Conservation (phyloP, 2,888 invertebrate genomes). For the Oligia fasciuncula region DNA sequence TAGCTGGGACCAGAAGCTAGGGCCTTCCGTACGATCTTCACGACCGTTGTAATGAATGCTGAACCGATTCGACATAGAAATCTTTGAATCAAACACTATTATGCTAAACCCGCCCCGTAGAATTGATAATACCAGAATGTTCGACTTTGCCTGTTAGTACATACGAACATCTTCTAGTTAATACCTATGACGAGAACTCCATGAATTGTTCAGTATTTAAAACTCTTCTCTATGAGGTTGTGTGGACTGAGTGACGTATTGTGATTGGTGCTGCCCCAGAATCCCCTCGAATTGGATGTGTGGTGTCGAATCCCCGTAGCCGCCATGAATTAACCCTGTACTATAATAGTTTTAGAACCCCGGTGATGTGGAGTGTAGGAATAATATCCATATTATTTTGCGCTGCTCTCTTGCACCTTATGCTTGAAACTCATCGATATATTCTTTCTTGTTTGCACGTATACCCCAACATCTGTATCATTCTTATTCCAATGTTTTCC, state of each 20-base stretch:
- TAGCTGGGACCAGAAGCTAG: conserved; percentile 30
- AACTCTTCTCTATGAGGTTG: conserved; percentile 83
- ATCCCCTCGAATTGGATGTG: conserved; percentile 84
- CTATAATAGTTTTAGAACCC: conserved; percentile 77
- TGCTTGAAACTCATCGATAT: conserved; percentile 78
- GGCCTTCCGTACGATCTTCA: conserved; percentile 39
- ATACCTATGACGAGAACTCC: conserved; percentile 35
- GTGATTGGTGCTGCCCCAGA: conserved; percentile 90
- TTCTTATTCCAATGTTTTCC: conserved; percentile 68
- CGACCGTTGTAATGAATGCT: conserved; percentile 37
- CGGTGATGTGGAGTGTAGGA: conserved; percentile 79
- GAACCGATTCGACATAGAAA: conserved; percentile 36
- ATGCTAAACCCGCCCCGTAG: conserved; percentile 55
- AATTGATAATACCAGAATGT: conserved; percentile 51
- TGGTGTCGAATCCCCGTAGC: conserved; percentile 84
- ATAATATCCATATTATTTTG: conserved; percentile 78
- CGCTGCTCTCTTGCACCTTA: conserved; percentile 74
- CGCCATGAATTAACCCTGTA: conserved; percentile 78
- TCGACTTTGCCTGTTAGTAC: conserved; percentile 49
- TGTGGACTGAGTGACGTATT: conserved; percentile 83
- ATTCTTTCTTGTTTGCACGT: conserved; percentile 74
- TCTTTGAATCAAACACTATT: conserved; percentile 37
- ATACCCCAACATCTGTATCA: conserved; percentile 66
- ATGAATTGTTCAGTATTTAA: conserved; percentile 42
- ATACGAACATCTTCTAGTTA: conserved; percentile 45